Base-by-base conservation (phyloP, 92 coral and sea anemone genomes). In the Parazoanthus atlanticus region DNA sequence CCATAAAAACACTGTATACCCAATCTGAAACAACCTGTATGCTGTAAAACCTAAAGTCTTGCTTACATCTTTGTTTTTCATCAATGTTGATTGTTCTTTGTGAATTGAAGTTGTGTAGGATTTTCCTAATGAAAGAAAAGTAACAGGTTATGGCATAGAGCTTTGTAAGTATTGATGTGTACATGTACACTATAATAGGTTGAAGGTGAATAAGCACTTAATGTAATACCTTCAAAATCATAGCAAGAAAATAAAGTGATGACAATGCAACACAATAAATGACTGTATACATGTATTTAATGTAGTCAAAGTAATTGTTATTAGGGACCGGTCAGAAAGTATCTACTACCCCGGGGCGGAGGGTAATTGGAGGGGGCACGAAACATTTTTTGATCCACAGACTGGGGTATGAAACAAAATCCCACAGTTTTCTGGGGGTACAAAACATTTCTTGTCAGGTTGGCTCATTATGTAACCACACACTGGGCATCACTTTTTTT, bases 61-160 rank as follows among this genome's bases (percentile, higher is more conserved):
- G 73, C 31, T 66, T 66, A 67, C 73, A 67, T 23, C 28, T 67
- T 67, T 67, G 73, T 67, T 23, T 67, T 21, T 67, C 73, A 67
- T 67, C 73, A 6, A 66, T 66, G 73, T 67, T 67, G 28, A 67
- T 67, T 67, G 73, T 67, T 67, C 73, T 67, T 67, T 67, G 73
- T 8, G 19, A 8, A 25, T 67, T 17, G 31, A 67, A 67, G 31
- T 67, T 67, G 32, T 67, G 73, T 67, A 11, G 73, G 73, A 30
- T 67, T 67, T 0, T 67, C 73, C 73, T 67, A 67, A 67, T 67
- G 9, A 67, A 67, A 67, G 73, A 25, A 67, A 67, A 67, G 73
- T 67, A 67, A 67, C 28, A 67, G 73, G 73, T 67, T 67, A 23
- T 67, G 73, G 73, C 73, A 67, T 25, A 67, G 73, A 67, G 31